phyloP scores from a whole-genome alignment of 2,113 vertebrate species.

The Sarotherodon lohbergeri region DNA sequence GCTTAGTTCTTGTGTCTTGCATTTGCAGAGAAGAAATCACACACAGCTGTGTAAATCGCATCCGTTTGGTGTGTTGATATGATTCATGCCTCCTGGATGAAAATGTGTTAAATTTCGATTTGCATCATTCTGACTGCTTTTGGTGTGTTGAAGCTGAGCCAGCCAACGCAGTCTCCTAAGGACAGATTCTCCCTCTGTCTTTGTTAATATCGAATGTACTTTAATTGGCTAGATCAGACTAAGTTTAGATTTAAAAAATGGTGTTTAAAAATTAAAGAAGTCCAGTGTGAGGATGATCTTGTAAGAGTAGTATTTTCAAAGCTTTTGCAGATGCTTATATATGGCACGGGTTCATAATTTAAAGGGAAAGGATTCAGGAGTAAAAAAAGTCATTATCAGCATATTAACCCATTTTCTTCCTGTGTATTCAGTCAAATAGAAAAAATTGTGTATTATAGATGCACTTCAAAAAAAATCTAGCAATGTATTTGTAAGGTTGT shows the following conservation, averaged over 20 bases:
- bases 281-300: background rate
- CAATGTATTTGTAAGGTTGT: background rate
- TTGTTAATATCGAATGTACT: background rate
- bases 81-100: background rate
- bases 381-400: background rate
- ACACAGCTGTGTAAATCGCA: constrained; percentile 16
- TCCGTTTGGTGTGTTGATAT: constrained; percentile 9
- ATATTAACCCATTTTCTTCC: background rate
- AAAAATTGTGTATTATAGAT: background rate
- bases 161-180: background rate
- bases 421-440: background rate
- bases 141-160: background rate
- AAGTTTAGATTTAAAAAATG: background rate
- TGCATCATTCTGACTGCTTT: background rate
- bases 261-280: background rate
- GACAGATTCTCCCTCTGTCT: background rate
- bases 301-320: background rate
- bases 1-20: constrained; percentile 27
- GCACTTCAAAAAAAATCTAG: background rate
- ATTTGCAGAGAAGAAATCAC: background rate
- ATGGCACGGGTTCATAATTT: background rate
- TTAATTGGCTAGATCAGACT: background rate
- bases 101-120: background rate
- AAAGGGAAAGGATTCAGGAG: background rate
- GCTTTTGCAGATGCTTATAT: background rate